phyloP scores from a whole-genome alignment of 92 coral and sea anemone genomes.

The Epizoanthus stellaris region DNA sequence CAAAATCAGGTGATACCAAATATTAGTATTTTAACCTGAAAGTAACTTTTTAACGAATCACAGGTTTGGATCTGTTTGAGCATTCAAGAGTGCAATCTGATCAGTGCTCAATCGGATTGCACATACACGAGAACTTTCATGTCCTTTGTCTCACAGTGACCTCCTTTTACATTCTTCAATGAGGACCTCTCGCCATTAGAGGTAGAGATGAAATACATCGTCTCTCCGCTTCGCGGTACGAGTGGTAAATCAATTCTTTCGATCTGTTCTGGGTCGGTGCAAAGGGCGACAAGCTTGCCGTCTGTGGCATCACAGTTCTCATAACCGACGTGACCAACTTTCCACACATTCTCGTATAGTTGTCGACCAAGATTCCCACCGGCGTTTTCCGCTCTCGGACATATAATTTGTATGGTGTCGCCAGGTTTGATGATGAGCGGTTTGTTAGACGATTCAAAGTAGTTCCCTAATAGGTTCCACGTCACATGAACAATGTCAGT shows the following conservation, averaged over 20 bases:
- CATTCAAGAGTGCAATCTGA: no score
- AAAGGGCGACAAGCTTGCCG: not conserved
- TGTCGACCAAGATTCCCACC: constrained; percentile 3
- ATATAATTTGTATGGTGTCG: not conserved
- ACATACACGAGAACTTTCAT: not conserved
- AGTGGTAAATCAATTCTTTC: constrained; percentile 8
- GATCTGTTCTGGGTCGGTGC: not conserved
- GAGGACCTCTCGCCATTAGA: constrained; percentile 1
- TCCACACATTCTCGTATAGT: not conserved
- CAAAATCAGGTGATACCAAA: no score
- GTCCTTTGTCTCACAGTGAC: constrained; percentile 10
- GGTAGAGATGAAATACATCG: constrained; percentile 5
- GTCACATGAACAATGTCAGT: constrained; percentile 12
- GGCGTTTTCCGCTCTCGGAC: constrained; percentile 7
- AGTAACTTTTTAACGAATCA: no score
- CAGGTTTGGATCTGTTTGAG: no score
- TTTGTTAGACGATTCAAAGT: constrained; percentile 8
- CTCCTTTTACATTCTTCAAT: not conserved
- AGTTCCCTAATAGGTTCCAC: not conserved
- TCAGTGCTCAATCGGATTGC: not conserved
- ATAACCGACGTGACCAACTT: not conserved
- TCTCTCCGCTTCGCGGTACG: constrained; percentile 4
- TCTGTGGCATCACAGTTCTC: not conserved
- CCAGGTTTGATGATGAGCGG: constrained; percentile 4
- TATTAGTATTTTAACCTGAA: no score